Percentiles rank a stretch among this genome's conserved stretches.
phyloP scores from a whole-genome alignment of 2,888 invertebrate genomes.

The Tetragonula carbonaria region DNA sequence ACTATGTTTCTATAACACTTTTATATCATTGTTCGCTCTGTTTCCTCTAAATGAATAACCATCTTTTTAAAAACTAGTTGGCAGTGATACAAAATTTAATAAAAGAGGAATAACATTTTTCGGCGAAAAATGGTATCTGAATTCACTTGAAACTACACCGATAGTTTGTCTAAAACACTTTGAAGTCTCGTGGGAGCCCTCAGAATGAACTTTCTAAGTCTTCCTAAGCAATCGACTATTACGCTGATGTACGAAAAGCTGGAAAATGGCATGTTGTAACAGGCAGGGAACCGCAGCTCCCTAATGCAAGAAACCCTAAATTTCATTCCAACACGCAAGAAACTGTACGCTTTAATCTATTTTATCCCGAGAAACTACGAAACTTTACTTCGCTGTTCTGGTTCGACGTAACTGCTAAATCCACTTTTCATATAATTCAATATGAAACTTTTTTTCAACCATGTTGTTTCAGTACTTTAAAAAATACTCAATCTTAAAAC shows the following conservation, averaged over 20 bases:
- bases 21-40: too few species aligned
- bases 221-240: not conserved
- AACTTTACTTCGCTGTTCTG: not conserved
- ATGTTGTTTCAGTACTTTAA: too few species aligned
- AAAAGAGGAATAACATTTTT: too few species aligned
- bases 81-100: too few species aligned
- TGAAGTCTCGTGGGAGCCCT: not conserved
- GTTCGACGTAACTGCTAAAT: not conserved
- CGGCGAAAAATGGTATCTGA: not conserved
- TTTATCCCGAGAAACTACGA: slow-evolving; percentile 3
- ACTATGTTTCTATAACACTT: too few species aligned
- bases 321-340: slow-evolving; percentile 1
- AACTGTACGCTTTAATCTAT: slow-evolving; percentile 12
- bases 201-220: not conserved
- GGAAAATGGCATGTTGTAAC: not conserved
- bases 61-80: too few species aligned
- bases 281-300: not conserved
- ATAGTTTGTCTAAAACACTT: not conserved
- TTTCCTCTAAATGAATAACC: too few species aligned
- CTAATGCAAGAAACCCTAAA: slow-evolving; percentile 14
- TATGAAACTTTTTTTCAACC: too few species aligned
- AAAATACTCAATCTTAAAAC: too few species aligned
- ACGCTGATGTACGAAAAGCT: not conserved
- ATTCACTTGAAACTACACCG: not conserved
- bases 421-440: not conserved